Evolutionary conservation across 2,888 invertebrate genomes (phyloP).

Genomic region (Heliconius erato): DNA sequence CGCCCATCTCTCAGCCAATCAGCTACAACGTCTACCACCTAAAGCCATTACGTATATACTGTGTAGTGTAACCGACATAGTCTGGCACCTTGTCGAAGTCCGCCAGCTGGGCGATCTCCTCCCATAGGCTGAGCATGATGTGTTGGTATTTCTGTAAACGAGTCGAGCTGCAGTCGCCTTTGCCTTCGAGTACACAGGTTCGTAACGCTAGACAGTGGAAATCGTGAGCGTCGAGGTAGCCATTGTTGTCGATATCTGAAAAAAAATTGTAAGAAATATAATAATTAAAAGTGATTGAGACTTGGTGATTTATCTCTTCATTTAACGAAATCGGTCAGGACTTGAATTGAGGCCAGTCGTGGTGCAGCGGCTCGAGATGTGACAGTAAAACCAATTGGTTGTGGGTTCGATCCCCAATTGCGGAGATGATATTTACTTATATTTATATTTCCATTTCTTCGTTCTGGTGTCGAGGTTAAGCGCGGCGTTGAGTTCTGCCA

Average conservation of each 20-base stretch:
- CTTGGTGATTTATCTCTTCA: too few relatives aligned
- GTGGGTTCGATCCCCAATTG: too few relatives aligned
- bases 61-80: slow-evolving; percentile 82
- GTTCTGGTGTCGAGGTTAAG: too few relatives aligned
- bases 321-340: too few relatives aligned
- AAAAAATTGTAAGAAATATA: slow-evolving; percentile 38
- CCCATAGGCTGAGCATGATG: slow-evolving; percentile 93
- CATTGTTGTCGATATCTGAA: slow-evolving; percentile 94
- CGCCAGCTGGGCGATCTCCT: slow-evolving; percentile 93
- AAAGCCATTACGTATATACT: slow-evolving; percentile 56
- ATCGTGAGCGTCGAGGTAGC: slow-evolving; percentile 92
- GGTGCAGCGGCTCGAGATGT: background rate
- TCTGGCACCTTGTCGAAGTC: slow-evolving; percentile 93
- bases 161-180: slow-evolving; percentile 91
- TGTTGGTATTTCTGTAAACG: slow-evolving; percentile 92
- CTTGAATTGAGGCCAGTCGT: background rate
- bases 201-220: slow-evolving; percentile 93
- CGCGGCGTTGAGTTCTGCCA: too few relatives aligned
- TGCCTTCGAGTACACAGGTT: slow-evolving; percentile 93
- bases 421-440: too few relatives aligned
- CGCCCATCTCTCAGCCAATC: slow-evolving; percentile 21
- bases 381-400: too few relatives aligned
- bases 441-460: too few relatives aligned
- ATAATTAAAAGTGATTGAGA: too few relatives aligned
- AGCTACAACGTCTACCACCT: slow-evolving; percentile 29